Percentiles rank a stretch among this genome's conserved stretches.
Evolutionary conservation across 2,888 invertebrate species (phyloP).

Genomic region (Coenonympha glycerion): DNA sequence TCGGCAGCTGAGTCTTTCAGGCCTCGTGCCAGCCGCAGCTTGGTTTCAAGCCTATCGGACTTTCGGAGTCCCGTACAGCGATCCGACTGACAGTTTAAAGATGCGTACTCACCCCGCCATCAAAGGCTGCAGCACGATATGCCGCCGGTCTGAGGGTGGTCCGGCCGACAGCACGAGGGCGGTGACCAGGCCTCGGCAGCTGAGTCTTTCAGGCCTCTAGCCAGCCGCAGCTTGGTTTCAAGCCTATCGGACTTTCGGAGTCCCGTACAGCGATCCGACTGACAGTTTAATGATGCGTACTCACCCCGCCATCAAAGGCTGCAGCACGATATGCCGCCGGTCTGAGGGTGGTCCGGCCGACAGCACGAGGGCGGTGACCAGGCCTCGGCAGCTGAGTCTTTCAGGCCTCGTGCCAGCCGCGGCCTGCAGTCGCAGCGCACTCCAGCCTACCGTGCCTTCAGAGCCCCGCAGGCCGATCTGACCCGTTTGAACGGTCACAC

Average conservation of each 20-base stretch:
- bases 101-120: too few relatives aligned
- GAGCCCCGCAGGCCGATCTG: constrained; percentile 45
- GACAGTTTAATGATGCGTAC: constrained; percentile 9
- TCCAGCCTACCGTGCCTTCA: constrained; percentile 46
- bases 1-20: constrained; percentile 40
- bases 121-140: too few relatives aligned
- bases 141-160: too few relatives aligned
- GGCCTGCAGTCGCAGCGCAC: constrained; percentile 35
- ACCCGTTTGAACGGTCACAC: constrained; percentile 42
- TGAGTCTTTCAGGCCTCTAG: constrained; percentile 42
- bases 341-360: constrained; percentile 41
- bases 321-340: constrained; percentile 42
- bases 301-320: constrained; percentile 55
- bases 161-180: constrained; percentile 43
- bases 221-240: constrained; percentile 33
- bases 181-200: constrained; percentile 36
- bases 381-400: constrained; percentile 36
- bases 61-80: constrained; percentile 39
- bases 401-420: constrained; percentile 41
- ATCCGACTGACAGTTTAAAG: too few relatives aligned
- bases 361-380: constrained; percentile 41
- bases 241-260: too few relatives aligned
- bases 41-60: constrained; percentile 42
- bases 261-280: too few relatives aligned
- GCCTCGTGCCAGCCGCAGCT: constrained; percentile 38